phyloP scores from a whole-genome alignment of 2,888 invertebrate species.

The Eurytoma californica region DNA sequence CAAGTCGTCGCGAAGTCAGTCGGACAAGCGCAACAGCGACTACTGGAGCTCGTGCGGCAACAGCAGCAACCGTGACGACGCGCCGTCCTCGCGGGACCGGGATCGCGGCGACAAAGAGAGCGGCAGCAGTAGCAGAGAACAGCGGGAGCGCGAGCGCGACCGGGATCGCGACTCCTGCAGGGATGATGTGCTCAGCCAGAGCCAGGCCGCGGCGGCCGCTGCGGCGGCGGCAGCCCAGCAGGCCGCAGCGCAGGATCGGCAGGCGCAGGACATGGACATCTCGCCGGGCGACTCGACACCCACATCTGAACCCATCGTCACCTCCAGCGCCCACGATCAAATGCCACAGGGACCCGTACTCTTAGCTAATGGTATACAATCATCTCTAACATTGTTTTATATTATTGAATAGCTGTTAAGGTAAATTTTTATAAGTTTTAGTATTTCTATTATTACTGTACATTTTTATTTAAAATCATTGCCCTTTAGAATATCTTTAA shows the following conservation, averaged over 20 bases:
- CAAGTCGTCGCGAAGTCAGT: slow-evolving; percentile 73
- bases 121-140: slow-evolving; percentile 68
- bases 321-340: slow-evolving; percentile 76
- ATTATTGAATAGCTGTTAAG: no score
- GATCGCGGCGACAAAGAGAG: slow-evolving; percentile 65
- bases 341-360: slow-evolving; percentile 79
- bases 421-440: no score
- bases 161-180: slow-evolving; percentile 63
- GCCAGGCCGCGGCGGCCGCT: slow-evolving; percentile 64
- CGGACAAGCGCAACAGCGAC: slow-evolving; percentile 71
- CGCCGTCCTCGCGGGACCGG: slow-evolving; percentile 46
- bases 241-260: slow-evolving; percentile 69
- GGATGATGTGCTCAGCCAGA: slow-evolving; percentile 60
- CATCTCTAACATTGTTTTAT: no score
- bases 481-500: no score
- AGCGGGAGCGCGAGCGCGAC: slow-evolving; percentile 67
- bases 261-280: slow-evolving; percentile 93
- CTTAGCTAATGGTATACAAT: slow-evolving; percentile 80
- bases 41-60: slow-evolving; percentile 69
- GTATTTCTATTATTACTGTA: no score
- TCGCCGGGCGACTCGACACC: slow-evolving; percentile 94
- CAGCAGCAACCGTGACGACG: slow-evolving; percentile 66
- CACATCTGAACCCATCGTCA: slow-evolving; percentile 83
- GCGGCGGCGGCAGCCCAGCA: slow-evolving; percentile 76
- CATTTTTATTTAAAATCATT: no score